Conservation (phyloP, 2,888 invertebrate species). For the Phrixothrix hirtus region DNA sequence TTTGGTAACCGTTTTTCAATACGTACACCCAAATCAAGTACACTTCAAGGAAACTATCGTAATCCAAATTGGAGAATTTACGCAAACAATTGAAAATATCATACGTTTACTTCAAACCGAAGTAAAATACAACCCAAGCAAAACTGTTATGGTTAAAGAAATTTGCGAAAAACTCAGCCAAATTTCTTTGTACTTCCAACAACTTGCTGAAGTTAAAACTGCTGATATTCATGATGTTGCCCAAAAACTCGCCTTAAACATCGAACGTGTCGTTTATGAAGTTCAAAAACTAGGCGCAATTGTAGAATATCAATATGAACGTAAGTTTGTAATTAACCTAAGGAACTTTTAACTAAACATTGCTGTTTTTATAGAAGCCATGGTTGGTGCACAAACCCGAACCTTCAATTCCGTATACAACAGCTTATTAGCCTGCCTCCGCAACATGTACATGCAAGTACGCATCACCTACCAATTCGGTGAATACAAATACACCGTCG, state of each 20-base stretch:
- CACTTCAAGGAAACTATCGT: constrained; percentile 7
- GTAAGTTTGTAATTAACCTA: background rate
- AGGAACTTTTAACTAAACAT: background rate
- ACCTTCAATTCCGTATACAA: constrained; percentile 11
- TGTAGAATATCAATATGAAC: background rate
- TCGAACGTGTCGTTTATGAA: constrained; percentile 4
- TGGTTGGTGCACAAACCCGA: constrained; percentile 3
- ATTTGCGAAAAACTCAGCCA: constrained; percentile 3
- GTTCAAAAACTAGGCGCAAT: constrained; percentile 5
- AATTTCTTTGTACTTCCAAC: constrained; percentile 7
- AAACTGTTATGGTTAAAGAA: constrained; percentile 3
- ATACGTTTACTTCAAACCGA: constrained; percentile 12
- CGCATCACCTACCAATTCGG: constrained; percentile 8
- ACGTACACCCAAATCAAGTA: background rate
- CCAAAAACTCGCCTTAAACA: background rate
- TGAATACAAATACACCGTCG: constrained; percentile 1
- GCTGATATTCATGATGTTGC: constrained; percentile 1
- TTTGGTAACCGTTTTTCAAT: constrained; percentile 8
- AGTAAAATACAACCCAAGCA: constrained; percentile 6
- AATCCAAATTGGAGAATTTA: constrained; percentile 21
- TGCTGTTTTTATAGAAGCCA: background rate
- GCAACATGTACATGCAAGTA: constrained; percentile 19
- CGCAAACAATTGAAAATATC: constrained; percentile 18
- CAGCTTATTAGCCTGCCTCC: constrained; percentile 13
- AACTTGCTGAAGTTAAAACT: constrained; percentile 1